These are phyloP conservation scores for chimpanzee (Pan troglodytes) DNA, from an alignment of 2,113 vertebrate species.

Conservation along the genomic window NHGRI_mPanTro3-v2.1_pri NC_072413.2:98280001-98280500, in stretches of 20 bases:
- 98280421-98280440: background rate
- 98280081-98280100: background rate
- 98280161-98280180: constrained; percentile 19
- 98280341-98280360: constrained; percentile 41
- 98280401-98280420: background rate
- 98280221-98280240: constrained; percentile 31
- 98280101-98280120: background rate
- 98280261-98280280: constrained; percentile 30
- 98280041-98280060: background rate
- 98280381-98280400: background rate
- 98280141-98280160: background rate
- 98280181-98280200: constrained; percentile 31
- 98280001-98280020: background rate
- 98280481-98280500: background rate
- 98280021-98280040: background rate
- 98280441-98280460: background rate
- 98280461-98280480: background rate
- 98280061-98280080: background rate
- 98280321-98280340: background rate
- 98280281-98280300: constrained; percentile 61
- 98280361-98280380: background rate
- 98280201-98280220: constrained; percentile 52
- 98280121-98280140: background rate
- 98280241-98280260: constrained; percentile 13
- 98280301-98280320: constrained; percentile 44